phyloP scores from a whole-genome alignment of 2,797 vertebrate genomes.

The Tenualosa ilisha region DNA sequence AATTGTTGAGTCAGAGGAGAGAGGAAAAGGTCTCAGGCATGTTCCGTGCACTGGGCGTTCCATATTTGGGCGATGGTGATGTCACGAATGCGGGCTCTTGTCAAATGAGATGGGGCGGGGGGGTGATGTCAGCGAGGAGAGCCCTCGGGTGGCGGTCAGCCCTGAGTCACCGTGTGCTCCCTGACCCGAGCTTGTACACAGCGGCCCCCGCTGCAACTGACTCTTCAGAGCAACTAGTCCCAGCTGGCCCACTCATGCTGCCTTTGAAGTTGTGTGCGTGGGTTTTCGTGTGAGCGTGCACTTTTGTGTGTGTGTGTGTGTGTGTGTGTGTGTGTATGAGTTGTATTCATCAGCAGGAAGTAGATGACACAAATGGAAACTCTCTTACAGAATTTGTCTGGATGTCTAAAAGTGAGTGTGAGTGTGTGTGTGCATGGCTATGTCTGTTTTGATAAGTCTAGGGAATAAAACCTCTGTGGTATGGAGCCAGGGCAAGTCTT shows the following conservation, averaged over 20 bases:
- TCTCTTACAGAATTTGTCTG: background rate
- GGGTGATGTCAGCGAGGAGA: background rate
- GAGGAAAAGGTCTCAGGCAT: background rate
- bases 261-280: background rate
- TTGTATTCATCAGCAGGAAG: conserved; percentile 32
- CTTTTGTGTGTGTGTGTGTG: background rate
- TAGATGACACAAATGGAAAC: conserved; percentile 22
- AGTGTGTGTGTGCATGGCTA: background rate
- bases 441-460: conserved; percentile 5
- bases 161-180: background rate
- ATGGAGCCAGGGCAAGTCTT: background rate
- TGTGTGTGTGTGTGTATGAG: background rate
- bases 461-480: background rate
- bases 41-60: background rate
- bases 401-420: background rate
- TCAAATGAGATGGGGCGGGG: background rate
- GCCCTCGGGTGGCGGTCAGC: background rate
- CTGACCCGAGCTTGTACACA: background rate
- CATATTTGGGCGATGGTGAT: background rate
- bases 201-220: background rate
- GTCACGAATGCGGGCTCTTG: background rate
- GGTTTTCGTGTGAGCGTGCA: conserved; percentile 22
- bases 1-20: background rate
- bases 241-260: background rate
- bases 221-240: background rate